These are phyloP conservation scores for Petrocephalus microphthalmus DNA, from an alignment of 2,113 vertebrate species.

Conservation along the genomic window DNA sequence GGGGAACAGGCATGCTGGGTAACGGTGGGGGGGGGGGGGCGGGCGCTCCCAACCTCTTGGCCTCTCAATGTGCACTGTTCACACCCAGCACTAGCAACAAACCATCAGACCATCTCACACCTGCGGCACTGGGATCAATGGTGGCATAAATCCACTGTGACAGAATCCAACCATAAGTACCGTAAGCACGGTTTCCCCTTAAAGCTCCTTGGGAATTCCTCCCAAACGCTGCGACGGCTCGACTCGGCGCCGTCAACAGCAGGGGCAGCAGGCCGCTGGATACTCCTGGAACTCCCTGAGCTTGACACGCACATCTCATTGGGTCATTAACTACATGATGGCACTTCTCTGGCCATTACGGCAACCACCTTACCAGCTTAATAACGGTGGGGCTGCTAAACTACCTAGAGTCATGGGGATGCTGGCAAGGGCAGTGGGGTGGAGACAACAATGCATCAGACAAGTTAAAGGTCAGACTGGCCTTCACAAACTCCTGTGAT, in stretches of 20 bases:
- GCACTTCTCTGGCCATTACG: slow-evolving; percentile 27
- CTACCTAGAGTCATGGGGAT: background rate
- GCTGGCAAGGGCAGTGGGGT: background rate
- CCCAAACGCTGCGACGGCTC: background rate
- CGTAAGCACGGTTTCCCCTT: background rate
- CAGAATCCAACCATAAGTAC: background rate
- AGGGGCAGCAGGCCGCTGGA: background rate
- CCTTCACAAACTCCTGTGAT: slow-evolving; percentile 48
- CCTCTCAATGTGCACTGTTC: background rate
- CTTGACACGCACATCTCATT: background rate
- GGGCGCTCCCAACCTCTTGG: background rate
- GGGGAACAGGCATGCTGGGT: background rate
- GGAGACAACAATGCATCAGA: slow-evolving; percentile 48
- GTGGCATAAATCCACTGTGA: background rate
- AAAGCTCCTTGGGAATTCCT: background rate
- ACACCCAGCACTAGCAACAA: background rate
- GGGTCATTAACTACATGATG: slow-evolving; percentile 64
- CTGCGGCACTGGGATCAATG: background rate
- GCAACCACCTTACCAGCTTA: slow-evolving; percentile 25
- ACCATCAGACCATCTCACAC: background rate
- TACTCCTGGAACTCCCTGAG: background rate
- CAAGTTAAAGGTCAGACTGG: slow-evolving; percentile 51
- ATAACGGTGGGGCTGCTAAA: slow-evolving; percentile 44
- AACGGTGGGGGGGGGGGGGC: background rate
- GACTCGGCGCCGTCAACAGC: background rate